Evolutionary conservation across 2,888 invertebrate species (phyloP), one percentile per base, ranked within the genome.

Genomic region (Clostera curtula): DNA sequence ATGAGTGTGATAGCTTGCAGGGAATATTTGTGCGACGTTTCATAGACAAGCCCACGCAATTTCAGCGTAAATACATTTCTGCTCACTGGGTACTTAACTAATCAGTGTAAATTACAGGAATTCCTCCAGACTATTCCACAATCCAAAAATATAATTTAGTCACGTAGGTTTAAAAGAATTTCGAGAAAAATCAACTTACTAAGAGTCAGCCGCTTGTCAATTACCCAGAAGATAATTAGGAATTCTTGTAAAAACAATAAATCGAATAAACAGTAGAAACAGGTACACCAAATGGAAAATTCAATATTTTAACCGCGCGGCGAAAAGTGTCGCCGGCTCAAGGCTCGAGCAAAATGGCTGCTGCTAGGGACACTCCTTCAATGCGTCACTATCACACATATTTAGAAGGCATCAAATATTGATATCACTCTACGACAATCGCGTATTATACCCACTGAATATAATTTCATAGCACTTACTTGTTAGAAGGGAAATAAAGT

Each of bases 371-470:
- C 87, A 86, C 87, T 87, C 86, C 86, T 85, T 80, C 79, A 69
- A 86, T 86, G 86, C 87, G 86, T 87, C 86, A 86, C 84, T 84
- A 63, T 74, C 74, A 77, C 77, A 69, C 58, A 64, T 65, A n/a
- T n/a, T n/a, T 62, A 58, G 54, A 57, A 46, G 51, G 35, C 40
- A 59, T 54, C 56, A 43, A 43, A 51, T 49, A 55, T 59, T 49
- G 49, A 40, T 57, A 45, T 43, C 76, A 75, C 76, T 68, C 45
- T 24, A 38, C 25, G 40, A 29, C 25, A 40, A 53, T 50, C 64
- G 67, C 71, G 40, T 57, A 63, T 58, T 49, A 54, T 49, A 62
- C 50, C 39, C 76, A 75, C 79, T 61, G 52, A 58, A 55, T 58
- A 57, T 45, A 65, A 71, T 60, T 63, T 53, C 40, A 58, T 52